These are phyloP conservation scores for Chelon labrosus DNA, from an alignment of 2,797 vertebrate genomes.

Conservation along the genomic window DNA sequence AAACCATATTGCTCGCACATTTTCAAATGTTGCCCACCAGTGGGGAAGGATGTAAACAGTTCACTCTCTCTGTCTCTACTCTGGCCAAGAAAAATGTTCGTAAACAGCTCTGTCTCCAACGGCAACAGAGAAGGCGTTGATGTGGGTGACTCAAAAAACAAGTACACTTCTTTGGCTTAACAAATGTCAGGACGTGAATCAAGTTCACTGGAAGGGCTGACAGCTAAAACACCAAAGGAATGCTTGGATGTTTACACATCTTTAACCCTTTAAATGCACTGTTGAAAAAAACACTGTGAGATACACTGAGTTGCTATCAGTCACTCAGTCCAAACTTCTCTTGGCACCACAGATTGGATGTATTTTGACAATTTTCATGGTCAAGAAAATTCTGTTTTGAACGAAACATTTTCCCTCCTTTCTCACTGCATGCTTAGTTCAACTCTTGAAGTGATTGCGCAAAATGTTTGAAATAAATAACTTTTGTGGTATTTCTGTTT, in stretches of 20 bases:
- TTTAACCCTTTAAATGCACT: background rate
- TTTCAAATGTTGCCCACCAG: conserved; percentile 29
- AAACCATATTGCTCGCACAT: conserved; percentile 16
- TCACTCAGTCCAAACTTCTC: background rate
- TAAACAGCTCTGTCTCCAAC: conserved; percentile 40
- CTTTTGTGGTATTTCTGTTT: too few species aligned
- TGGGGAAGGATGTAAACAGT: conserved; percentile 27
- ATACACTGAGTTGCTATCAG: background rate
- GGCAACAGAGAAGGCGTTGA: conserved; percentile 45
- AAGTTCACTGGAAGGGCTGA: background rate
- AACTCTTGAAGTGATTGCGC: too few species aligned
- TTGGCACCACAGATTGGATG: background rate
- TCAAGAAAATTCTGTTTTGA: conserved; percentile 1
- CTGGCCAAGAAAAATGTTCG: conserved; percentile 43
- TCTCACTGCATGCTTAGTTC: too few species aligned
- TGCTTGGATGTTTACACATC: background rate
- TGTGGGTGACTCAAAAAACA: conserved; percentile 38
- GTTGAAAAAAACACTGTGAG: background rate
- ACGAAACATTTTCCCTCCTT: background rate
- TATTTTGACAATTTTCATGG: background rate
- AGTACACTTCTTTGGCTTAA: background rate
- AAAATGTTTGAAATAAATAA: too few species aligned
- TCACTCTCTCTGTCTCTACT: conserved; percentile 4
- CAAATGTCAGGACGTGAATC: background rate
- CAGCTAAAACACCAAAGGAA: conserved; percentile 3